Conservation (phyloP, 2,797 vertebrate genomes). For the Thunnus albacares region DNA sequence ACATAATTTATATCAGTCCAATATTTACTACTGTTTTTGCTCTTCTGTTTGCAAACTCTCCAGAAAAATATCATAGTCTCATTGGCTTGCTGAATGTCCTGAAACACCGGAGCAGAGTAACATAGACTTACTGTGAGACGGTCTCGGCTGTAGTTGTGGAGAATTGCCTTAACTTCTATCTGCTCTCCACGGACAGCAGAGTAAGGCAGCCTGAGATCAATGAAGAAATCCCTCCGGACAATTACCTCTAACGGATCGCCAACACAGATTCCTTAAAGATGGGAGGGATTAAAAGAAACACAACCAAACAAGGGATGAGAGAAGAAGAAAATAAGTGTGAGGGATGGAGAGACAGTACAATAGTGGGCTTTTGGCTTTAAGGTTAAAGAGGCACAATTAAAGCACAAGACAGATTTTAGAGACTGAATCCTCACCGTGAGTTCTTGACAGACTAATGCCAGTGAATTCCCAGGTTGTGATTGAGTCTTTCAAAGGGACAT, state of each 20-base stretch:
- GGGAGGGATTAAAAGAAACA: neutral
- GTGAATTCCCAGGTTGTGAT: constrained; percentile 94
- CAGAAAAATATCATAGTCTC: neutral
- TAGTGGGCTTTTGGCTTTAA: neutral
- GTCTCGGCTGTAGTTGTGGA: constrained; percentile 87
- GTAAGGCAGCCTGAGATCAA: constrained; percentile 91
- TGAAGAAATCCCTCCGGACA: constrained; percentile 89
- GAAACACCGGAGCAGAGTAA: too few species aligned
- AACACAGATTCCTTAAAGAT: constrained; percentile 89
- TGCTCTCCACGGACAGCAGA: constrained; percentile 92
- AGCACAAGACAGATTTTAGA: neutral
- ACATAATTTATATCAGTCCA: too few species aligned
- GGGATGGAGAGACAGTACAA: neutral
- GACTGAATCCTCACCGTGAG: constrained; percentile 59
- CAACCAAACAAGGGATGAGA: neutral
- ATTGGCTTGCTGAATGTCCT: neutral
- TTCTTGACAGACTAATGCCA: constrained; percentile 88
- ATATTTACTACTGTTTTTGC: too few species aligned
- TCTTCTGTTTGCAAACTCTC: too few species aligned
- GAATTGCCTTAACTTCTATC: constrained; percentile 90
- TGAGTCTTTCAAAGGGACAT: constrained; percentile 86
- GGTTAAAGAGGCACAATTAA: neutral
- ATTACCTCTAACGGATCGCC: constrained; percentile 88
- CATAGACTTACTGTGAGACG: constrained; percentile 63
- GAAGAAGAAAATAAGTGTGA: neutral